Base-by-base conservation (phyloP, 2,113 vertebrate species). In the Capreolus pygargus region DNA sequence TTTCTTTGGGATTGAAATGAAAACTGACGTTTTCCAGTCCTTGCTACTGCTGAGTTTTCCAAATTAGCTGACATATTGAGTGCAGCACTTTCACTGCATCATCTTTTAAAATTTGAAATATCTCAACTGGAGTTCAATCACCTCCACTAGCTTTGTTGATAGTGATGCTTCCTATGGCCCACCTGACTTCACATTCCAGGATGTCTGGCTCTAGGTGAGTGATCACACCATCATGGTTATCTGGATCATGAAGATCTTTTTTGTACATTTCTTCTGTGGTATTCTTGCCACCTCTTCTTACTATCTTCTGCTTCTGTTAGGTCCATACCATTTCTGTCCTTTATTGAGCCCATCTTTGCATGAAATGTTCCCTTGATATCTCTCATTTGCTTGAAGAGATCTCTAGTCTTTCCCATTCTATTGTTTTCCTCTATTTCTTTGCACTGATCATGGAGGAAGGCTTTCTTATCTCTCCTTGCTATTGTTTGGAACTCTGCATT, bases 71-170 rank as follows among this genome's bases (percentile, higher is more conserved):
- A 2, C 9, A 36, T 70, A 36, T 36, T 64, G 64, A 36, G 9
- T 36, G 1, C 17, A 70, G n/a, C 4, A 36, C n/a, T 70, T 21
- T 36, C 0, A 0, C 17, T 23, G 17, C 17, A 36, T 36, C n/a
- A 70, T 70, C n/a, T 70, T 70, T 70, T 21, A 36, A n/a, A n/a
- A 36, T 6, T 3, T 21, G 64, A 70, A 36, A 70, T 5, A 21
- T 9, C 17, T 70, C 4, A 36, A 36, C 9, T 36, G n/a, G n/a
- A 36, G 36, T 36, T 70, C 64, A 17, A 36, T 67, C 19, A 70
- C 9, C 9, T 70, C 19, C 19, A 70, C 2, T 36, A 36, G n/a
- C 19, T 70, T 70, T 23, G 64, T 23, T 23, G 5, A 1, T 23
- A 70, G 2, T 70, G 64, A 70, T 70, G 4, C 4, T 70, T 36